A percentile compares a stretch with the other conserved stretches of the same genome.
These are phyloP conservation scores for Nephrotoma flavescens DNA, from an alignment of 2,888 invertebrate species.

Conservation along the genomic window DNA sequence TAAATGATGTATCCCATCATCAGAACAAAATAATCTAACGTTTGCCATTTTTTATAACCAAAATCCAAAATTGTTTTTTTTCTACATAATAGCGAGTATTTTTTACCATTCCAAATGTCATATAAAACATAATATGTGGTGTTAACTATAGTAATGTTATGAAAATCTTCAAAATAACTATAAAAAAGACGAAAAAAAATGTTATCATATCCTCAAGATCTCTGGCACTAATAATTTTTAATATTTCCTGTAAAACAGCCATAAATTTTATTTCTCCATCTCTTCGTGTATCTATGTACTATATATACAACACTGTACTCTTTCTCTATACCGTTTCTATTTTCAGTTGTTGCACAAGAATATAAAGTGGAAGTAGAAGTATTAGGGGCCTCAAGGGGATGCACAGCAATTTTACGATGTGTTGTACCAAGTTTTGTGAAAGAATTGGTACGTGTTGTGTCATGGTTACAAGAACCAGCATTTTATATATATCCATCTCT, in stretches of 20 bases:
- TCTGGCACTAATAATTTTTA: background rate
- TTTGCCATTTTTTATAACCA: too few species aligned
- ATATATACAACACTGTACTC: background rate
- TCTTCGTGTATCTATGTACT: background rate
- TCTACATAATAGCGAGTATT: background rate
- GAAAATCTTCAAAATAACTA: background rate
- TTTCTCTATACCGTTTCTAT: slow-evolving; percentile 8
- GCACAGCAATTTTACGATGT: slow-evolving; percentile 57
- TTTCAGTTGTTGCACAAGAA: slow-evolving; percentile 55
- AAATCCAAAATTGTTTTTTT: too few species aligned
- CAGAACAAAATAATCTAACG: too few species aligned
- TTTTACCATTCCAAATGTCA: background rate
- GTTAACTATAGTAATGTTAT: background rate
- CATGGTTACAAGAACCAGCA: slow-evolving; percentile 60
- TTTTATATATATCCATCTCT: slow-evolving; percentile 59
- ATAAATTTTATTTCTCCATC: background rate
- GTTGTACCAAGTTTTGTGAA: slow-evolving; percentile 57
- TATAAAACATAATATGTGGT: background rate
- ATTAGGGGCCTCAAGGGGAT: slow-evolving; percentile 50
- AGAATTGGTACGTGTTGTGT: slow-evolving; percentile 57
- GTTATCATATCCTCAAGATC: background rate
- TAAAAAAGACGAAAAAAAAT: background rate
- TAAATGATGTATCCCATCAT: too few species aligned
- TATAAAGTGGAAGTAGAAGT: slow-evolving; percentile 60
- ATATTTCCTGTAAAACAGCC: background rate